Percentiles rank a stretch among this genome's conserved stretches.
Evolutionary conservation across 2,888 invertebrate genomes (phyloP).

Genomic region (Heteropelma amictum): DNA sequence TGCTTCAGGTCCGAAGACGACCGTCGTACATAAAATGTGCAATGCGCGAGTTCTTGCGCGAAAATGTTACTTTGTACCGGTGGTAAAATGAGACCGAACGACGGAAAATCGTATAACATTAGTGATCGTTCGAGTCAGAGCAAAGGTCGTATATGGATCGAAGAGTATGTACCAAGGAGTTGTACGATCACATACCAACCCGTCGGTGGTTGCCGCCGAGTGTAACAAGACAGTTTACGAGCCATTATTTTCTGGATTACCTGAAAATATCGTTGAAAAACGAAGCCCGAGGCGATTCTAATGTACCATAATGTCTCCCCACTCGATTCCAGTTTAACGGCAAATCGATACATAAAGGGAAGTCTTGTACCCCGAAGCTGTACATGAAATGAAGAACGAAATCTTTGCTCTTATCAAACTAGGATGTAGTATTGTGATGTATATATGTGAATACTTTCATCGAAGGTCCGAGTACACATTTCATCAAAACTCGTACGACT

Average conservation of each 20-base stretch:
- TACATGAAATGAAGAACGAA: slow-evolving; percentile 39
- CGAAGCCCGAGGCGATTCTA: slow-evolving; percentile 22
- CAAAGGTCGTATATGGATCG: slow-evolving; percentile 20
- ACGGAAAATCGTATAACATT: slow-evolving; percentile 1
- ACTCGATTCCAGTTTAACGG: slow-evolving; percentile 59
- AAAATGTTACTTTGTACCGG: slow-evolving; percentile 29
- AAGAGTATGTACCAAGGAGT: slow-evolving; percentile 36
- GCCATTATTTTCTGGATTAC: slow-evolving; percentile 57
- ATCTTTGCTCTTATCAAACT: too few relatives aligned
- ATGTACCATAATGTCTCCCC: slow-evolving; percentile 37
- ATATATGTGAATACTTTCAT: too few relatives aligned
- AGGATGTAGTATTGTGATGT: too few relatives aligned
- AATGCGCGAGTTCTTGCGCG: neutral
- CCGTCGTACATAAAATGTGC: neutral
- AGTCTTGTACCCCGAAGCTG: neutral
- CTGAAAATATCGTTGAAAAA: slow-evolving; percentile 60
- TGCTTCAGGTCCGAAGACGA: neutral
- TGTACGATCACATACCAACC: slow-evolving; percentile 19
- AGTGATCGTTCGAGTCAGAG: neutral
- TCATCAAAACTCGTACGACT: too few relatives aligned
- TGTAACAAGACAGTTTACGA: slow-evolving; percentile 59
- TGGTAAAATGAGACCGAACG: slow-evolving; percentile 10
- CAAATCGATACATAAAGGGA: slow-evolving; percentile 61
- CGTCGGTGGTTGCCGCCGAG: slow-evolving; percentile 23
- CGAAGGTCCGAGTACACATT: too few relatives aligned